These are phyloP conservation scores for Eupithecia inturbata DNA, from an alignment of 2,888 invertebrate species.

Conservation along the genomic window DNA sequence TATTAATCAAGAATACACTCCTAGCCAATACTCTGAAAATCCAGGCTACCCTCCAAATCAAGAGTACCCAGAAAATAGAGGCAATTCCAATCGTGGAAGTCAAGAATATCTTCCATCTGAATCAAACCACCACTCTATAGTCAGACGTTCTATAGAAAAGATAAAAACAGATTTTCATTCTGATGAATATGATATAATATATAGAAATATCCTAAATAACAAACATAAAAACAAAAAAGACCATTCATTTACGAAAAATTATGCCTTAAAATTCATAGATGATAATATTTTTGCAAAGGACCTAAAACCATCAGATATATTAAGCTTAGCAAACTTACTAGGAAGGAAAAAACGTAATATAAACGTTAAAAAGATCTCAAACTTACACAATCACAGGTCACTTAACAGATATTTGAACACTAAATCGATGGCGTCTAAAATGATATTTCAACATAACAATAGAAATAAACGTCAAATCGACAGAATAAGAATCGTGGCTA, in stretches of 20 bases:
- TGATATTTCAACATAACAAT: constrained; percentile 57
- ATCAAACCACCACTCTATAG: constrained; percentile 49
- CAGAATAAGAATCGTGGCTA: constrained; percentile 68
- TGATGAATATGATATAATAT: constrained; percentile 59
- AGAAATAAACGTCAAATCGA: constrained; percentile 68
- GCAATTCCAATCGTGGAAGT: constrained; percentile 3
- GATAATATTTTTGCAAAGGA: constrained; percentile 58
- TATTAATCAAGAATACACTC: neutral
- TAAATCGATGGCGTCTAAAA: constrained; percentile 57
- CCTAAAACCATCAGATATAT: constrained; percentile 63
- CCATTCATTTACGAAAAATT: constrained; percentile 27
- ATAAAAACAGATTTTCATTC: constrained; percentile 55
- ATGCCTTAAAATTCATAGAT: constrained; percentile 45
- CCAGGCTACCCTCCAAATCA: neutral
- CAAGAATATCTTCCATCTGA: constrained; percentile 19
- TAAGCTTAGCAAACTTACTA: constrained; percentile 57
- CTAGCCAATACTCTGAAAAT: neutral
- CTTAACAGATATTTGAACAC: constrained; percentile 64
- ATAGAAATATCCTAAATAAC: constrained; percentile 37
- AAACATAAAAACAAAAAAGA: neutral
- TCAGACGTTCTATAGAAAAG: constrained; percentile 50
- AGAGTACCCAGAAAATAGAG: constrained; percentile 2
- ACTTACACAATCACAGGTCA: constrained; percentile 60
- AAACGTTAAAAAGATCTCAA: constrained; percentile 57
- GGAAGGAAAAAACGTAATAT: constrained; percentile 62